Percentiles rank a stretch among this genome's conserved stretches.
Evolutionary conservation across 2,113 vertebrate genomes (phyloP).

Genomic region (Neogobius melanostomus): DNA sequence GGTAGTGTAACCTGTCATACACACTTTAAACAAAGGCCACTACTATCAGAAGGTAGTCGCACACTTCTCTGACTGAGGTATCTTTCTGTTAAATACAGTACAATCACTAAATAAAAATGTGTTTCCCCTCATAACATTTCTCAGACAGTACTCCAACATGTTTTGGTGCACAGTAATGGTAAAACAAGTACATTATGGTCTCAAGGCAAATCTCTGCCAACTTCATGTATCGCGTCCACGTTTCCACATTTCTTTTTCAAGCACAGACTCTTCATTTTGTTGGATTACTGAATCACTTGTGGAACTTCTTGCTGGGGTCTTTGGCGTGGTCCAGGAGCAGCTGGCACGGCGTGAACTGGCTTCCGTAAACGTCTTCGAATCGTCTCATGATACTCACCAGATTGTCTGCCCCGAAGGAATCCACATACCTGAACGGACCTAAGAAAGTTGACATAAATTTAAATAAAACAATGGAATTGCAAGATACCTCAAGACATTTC

Average conservation of each 20-base stretch:
- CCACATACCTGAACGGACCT: slow-evolving; percentile 86
- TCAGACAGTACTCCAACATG: too few species aligned
- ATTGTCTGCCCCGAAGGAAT: slow-evolving; percentile 77
- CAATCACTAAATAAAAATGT: not conserved
- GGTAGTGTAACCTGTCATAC: too few species aligned
- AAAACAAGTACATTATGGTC: too few species aligned
- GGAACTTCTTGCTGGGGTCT: slow-evolving; percentile 82
- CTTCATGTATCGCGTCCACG: not conserved
- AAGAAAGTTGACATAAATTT: not conserved
- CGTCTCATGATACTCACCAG: slow-evolving; percentile 81
- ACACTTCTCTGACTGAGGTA: not conserved
- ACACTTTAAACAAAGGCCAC: too few species aligned
- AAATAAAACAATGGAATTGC: too few species aligned
- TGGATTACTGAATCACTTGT: slow-evolving; percentile 67
- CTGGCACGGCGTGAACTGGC: slow-evolving; percentile 85
- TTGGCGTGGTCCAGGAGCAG: slow-evolving; percentile 84
- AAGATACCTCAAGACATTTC: too few species aligned
- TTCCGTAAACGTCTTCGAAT: slow-evolving; percentile 82
- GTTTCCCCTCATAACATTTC: too few species aligned
- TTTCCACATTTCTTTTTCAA: not conserved
- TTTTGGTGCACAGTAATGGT: too few species aligned
- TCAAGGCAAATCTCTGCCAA: too few species aligned
- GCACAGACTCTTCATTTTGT: too few species aligned
- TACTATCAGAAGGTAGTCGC: too few species aligned
- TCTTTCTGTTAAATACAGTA: not conserved